Conservation (phyloP, 2,113 vertebrate species). For the Etheostoma spectabile region DNA sequence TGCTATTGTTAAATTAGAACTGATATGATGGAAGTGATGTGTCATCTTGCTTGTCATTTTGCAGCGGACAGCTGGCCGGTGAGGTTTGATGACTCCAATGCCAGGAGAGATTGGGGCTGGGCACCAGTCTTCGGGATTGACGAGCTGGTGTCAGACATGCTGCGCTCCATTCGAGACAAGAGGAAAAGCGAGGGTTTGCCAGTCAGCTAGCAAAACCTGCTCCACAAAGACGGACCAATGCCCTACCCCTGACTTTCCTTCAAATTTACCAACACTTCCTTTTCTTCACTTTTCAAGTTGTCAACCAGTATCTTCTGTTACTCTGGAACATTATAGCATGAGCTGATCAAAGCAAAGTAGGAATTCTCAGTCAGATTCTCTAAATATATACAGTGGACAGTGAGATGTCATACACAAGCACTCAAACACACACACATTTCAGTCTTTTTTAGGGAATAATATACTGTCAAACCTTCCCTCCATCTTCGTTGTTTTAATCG, state of each 20-base stretch:
- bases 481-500: slow-evolving; percentile 67
- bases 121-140: slow-evolving; percentile 74
- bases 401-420: slow-evolving; percentile 23
- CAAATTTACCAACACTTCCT: slow-evolving; percentile 35
- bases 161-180: slow-evolving; percentile 73
- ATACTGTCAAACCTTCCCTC: slow-evolving; percentile 64
- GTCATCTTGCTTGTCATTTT: slow-evolving; percentile 35
- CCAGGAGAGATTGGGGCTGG: slow-evolving; percentile 85
- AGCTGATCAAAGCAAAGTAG: slow-evolving; percentile 43
- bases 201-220: slow-evolving; percentile 67
- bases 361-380: slow-evolving; percentile 47
- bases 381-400: slow-evolving; percentile 34
- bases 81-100: slow-evolving; percentile 84
- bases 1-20: neutral
- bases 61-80: slow-evolving; percentile 86
- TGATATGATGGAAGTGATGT: neutral
- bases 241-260: slow-evolving; percentile 39
- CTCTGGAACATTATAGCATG: slow-evolving; percentile 26
- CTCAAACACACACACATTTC: slow-evolving; percentile 33
- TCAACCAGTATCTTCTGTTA: slow-evolving; percentile 39
- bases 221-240: slow-evolving; percentile 51
- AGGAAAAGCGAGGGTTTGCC: slow-evolving; percentile 69
- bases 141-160: slow-evolving; percentile 82
- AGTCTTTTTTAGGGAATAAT: slow-evolving; percentile 81
- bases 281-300: slow-evolving; percentile 32